A percentile compares a stretch with the other conserved stretches of the same genome.
phyloP scores from a whole-genome alignment of 2,888 invertebrate genomes.

The Clunio marinus region DNA sequence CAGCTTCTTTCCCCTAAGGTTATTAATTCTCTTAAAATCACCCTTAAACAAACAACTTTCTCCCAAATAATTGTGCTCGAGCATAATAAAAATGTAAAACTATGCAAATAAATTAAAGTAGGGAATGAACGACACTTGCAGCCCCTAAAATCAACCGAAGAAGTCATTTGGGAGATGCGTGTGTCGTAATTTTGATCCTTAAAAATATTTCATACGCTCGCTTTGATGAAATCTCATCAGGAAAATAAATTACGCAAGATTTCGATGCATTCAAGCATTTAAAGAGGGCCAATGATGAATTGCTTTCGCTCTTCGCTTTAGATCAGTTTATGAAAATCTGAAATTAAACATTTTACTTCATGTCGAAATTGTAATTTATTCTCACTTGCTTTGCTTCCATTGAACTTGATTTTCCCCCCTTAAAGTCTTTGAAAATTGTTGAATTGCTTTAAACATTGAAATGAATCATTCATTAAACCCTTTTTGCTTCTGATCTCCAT shows the following conservation, averaged over 20 bases:
- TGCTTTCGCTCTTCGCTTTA: background rate
- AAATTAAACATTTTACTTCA: background rate
- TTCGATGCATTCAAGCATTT: constrained; percentile 31
- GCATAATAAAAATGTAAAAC: constrained; percentile 31
- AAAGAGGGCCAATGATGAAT: constrained; percentile 25
- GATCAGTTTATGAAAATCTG: background rate
- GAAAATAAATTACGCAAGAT: constrained; percentile 35
- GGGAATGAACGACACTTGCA: background rate
- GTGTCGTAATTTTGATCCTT: constrained; percentile 26
- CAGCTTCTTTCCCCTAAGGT: constrained; percentile 5
- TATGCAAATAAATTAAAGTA: constrained; percentile 34
- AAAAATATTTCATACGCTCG: constrained; percentile 1
- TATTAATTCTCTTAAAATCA: constrained; percentile 33
- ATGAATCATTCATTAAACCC: no score
- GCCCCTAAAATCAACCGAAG: no score
- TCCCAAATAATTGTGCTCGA: constrained; percentile 9
- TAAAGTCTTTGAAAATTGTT: no score
- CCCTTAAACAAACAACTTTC: constrained; percentile 30
- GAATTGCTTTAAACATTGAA: no score
- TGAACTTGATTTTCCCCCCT: no score
- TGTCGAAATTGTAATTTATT: constrained; percentile 14
- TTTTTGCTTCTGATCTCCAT: no score
- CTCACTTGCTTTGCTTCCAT: background rate
- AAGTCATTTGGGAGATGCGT: background rate
- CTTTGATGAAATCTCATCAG: background rate